Base-by-base conservation (phyloP, 1,140 invertebrate species). In the Bombus consobrinus region DNA sequence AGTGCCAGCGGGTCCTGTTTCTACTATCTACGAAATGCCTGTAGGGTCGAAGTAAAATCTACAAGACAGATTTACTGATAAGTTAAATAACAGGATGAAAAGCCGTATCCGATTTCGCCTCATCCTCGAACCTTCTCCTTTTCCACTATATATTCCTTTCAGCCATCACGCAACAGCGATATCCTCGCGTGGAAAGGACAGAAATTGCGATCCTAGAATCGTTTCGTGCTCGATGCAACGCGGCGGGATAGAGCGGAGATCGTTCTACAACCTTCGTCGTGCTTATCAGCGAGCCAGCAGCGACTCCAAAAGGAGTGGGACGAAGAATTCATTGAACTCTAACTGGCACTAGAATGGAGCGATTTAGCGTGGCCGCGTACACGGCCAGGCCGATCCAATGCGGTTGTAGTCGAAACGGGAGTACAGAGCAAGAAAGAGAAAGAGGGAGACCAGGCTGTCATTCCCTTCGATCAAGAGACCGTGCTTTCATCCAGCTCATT, bases 401-500 rank as follows among this genome's bases (percentile, higher is more conserved):
- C 74, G 59, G 28, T 86, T 81, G 88, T 53, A 43, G 39, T 78
- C 80, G 85, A 81, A 90, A 84, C 69, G 85, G 73, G 89, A 87
- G 81, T 81, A 78, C 85, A 78, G 39, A 72, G 25, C 10, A 22
- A 41, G 57, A 72, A 39, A 4, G 53, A 25, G 41, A 68, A 32
- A 66, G 39, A 34, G 15, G 64, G 62, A 80, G 57, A 34, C 2
- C 43, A 28, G 53, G 1, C 66, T 85, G 64, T 77, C 73, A 90
- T 90, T 90, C 82, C 88, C 81, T 89, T 89, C 88, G 88, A 91
- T 91, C 90, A 88, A 90, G 84, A 82, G 84, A 74, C 81, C 77
- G 84, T 87, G 87, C 87, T 89, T 90, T 89, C 87, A 90, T 90
- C 85, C 76, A 89, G 82, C 86, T 90, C 86, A 78, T 90, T 88